These are phyloP conservation scores for Lutraria lutraria DNA, from an alignment of 2,888 invertebrate species.

Conservation along the genomic window DNA sequence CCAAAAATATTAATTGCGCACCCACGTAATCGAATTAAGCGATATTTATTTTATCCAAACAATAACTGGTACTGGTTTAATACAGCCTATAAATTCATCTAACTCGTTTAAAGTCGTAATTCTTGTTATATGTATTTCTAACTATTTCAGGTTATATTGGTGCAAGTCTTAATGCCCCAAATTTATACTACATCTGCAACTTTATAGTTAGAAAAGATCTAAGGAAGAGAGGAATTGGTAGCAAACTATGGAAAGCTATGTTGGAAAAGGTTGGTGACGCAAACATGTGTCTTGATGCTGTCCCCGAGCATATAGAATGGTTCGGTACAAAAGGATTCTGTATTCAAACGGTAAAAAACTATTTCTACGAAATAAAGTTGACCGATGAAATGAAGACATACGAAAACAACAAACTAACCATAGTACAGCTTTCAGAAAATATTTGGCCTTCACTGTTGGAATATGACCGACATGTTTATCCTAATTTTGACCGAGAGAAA, in stretches of 20 bases:
- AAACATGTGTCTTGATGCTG: slow-evolving; percentile 12
- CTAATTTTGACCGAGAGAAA: slow-evolving; percentile 24
- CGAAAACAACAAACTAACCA: neutral
- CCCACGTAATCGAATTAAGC: too few relatives aligned
- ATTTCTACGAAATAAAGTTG: neutral
- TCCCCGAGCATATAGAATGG: slow-evolving; percentile 3
- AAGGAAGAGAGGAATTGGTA: slow-evolving; percentile 14
- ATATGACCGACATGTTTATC: slow-evolving; percentile 37
- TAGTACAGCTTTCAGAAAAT: neutral
- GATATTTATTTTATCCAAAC: too few relatives aligned
- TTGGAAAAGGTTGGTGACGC: neutral
- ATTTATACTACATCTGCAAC: neutral
- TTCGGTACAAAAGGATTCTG: slow-evolving; percentile 16
- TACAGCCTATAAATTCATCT: too few relatives aligned
- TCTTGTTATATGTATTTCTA: too few relatives aligned
- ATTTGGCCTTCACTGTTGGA: slow-evolving; percentile 12
- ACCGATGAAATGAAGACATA: slow-evolving; percentile 16
- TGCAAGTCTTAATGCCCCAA: neutral
- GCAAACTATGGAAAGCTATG: slow-evolving; percentile 5
- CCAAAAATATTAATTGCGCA: too few relatives aligned
- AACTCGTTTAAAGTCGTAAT: too few relatives aligned
- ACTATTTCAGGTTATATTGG: slow-evolving; percentile 23
- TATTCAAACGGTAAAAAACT: neutral
- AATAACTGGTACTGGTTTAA: too few relatives aligned
- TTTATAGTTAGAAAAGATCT: slow-evolving; percentile 30